phyloP scores from a whole-genome alignment of 2,797 vertebrate species.

The Valencia hispanica region DNA sequence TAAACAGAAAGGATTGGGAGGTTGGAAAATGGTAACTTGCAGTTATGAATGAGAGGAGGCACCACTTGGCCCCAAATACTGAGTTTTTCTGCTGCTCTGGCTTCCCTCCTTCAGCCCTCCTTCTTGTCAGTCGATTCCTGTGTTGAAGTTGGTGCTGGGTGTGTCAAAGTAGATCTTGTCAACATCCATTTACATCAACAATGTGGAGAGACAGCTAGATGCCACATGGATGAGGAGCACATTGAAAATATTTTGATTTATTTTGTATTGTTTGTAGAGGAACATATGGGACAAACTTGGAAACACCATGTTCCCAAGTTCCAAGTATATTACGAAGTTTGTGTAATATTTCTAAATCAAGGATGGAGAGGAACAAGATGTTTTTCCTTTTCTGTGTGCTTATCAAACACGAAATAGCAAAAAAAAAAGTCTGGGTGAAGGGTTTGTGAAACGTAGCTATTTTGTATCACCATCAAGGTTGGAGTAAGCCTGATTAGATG shows the following conservation, averaged over 20 bases:
- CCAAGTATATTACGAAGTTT: constrained; percentile 12
- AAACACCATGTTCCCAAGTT: no score
- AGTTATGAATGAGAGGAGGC: neutral
- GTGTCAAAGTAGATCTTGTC: constrained; percentile 67
- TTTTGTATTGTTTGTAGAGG: neutral
- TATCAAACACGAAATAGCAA: neutral
- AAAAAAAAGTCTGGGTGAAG: neutral
- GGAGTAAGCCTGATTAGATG: neutral
- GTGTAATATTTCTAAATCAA: neutral
- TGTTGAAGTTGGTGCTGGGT: constrained; percentile 52
- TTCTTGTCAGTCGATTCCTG: constrained; percentile 35
- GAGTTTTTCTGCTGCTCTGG: constrained; percentile 10
- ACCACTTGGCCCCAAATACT: neutral
- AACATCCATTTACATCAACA: constrained; percentile 50
- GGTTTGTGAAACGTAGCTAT: neutral
- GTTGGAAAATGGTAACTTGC: neutral
- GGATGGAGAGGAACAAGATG: neutral
- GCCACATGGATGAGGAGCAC: constrained; percentile 9
- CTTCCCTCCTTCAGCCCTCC: constrained; percentile 2
- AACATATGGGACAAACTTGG: constrained; percentile 14
- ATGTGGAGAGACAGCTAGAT: constrained; percentile 24
- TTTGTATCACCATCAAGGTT: constrained; percentile 3
- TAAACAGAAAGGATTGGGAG: neutral
- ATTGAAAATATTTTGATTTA: constrained; percentile 20
- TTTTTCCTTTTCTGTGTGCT: neutral